Base-by-base conservation (phyloP, 1,140 invertebrate species). In the Drosophila subobscura region DNA sequence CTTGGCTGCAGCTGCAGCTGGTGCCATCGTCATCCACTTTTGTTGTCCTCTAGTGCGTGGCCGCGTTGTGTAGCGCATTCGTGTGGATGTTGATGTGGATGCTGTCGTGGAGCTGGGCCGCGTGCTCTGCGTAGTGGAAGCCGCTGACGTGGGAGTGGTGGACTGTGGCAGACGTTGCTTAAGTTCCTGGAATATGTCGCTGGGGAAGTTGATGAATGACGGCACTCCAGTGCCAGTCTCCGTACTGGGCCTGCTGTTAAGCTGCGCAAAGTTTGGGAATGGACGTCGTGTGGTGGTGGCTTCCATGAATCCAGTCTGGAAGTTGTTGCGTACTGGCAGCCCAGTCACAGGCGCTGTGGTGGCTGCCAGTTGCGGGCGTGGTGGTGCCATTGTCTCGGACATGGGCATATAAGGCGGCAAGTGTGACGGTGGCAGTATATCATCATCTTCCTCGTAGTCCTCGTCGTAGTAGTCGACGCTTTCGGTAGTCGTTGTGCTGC, bases 351-450 rank as follows among this genome's bases (percentile, higher is more conserved):
- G 8, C 2, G 52, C 27, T 6, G 42, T 27, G 1, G 77, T 71
- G 47, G 10, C 10, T 10, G 74, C 76, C 8, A 89, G 54, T 70
- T 88, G 80, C 23, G 76, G 72, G 2, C 84, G 73, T 5, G 90
- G 91, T 47, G 91, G 91, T 3, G 89, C 72, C 91, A 91, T 91
- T 3, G 91, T 92, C 91, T 94, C 93, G 5, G 93, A 92, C 91
- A 93, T 93, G 4, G 93, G 93, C 93, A 94, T 94, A 67, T 93
- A 94, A 55, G 93, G 92, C 4, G 93, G 93, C 86, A 93, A 91
- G 42, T 65, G 93, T 0, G 93, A 93, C 6, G 91, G 92, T 51
- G 93, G 93, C 72, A 73, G 8, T 16, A 89, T 74, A 40, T 93
- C 93, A 51, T 93, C 92, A 27, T 93, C 92, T 76, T 92, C 85